Percentiles rank a stretch among this genome's conserved stretches.
These are phyloP conservation scores for Rynchops niger DNA, from an alignment of 2,113 vertebrate genomes.

Conservation along the genomic window DNA sequence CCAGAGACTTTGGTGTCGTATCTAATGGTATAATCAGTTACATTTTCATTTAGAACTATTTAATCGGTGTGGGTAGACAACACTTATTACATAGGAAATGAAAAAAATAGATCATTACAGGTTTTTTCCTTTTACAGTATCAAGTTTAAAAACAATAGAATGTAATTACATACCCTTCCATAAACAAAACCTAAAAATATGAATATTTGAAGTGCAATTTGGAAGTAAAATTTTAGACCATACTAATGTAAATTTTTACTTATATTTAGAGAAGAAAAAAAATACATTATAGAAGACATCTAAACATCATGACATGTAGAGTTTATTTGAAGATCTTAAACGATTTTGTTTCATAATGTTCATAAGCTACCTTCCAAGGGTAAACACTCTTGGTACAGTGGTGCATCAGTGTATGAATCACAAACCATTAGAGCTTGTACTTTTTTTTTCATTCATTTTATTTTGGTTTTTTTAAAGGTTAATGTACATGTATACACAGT, in stretches of 20 bases:
- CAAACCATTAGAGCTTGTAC: background rate
- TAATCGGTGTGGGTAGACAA: background rate
- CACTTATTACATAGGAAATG: background rate
- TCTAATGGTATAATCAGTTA: background rate
- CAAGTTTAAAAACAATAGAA: background rate
- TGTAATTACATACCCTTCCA: background rate
- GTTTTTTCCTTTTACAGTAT: background rate
- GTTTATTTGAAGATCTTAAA: background rate
- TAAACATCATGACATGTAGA: background rate
- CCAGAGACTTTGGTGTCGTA: background rate
- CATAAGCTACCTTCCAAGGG: background rate
- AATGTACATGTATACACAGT: constrained; percentile 37
- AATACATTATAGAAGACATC: background rate
- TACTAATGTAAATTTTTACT: background rate
- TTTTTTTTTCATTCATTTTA: background rate
- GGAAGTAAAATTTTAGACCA: background rate
- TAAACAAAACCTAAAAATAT: background rate
- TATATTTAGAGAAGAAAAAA: background rate
- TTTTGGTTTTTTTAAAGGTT: constrained; percentile 41
- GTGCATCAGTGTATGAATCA: background rate
- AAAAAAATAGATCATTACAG: too few species aligned
- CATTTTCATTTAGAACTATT: background rate
- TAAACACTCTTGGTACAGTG: background rate
- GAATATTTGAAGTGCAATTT: background rate
- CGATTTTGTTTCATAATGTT: background rate